Base-by-base conservation (phyloP, 2,888 invertebrate genomes). In the Napeogenes inachia region DNA sequence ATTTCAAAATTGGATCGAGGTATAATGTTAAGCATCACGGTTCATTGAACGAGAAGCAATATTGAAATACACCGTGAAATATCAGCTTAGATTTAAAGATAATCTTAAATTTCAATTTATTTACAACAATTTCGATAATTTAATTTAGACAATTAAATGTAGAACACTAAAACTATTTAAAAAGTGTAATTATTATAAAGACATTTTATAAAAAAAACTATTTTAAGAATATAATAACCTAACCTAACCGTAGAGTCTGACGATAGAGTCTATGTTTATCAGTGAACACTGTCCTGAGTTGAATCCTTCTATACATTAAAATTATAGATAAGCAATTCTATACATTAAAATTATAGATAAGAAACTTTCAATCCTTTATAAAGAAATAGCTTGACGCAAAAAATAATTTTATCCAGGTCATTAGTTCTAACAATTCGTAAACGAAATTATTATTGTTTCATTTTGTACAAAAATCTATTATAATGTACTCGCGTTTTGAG, bases 391-490 rank as follows among this genome's bases (percentile, higher is more conserved):
- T 59, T 58, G 57, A 56, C 60, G 21, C 21, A 1, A 62, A 64
- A 57, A 56, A 55, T 60, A 61, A 64, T 58, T 67, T 61, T 57
- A 59, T 62, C 66, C 50, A 62, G 59, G 59, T 66, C 64, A 58
- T 61, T 64, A 54, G 62, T 60, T 64, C 66, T 62, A 61, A 64
- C 68, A 64, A 68, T 69, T 66, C 62, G 61, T 57, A 63, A 65
- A 60, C 21, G 21, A 54, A 61, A 66, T 60, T 60, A 65, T 56
- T 60, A 57, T 55, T 59, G 66, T 71, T 68, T 67, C 65, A 64
- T 63, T 69, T 69, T 68, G 62, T 69, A 75, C 75, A 77, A 83
- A 82, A 82, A 75, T 79, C 75, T 75, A 78, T 82, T 81, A 81
- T 79, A 82, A 83, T 81, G 81, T 79, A 68, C n/a, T n/a, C n/a